A percentile compares a stretch with the other conserved stretches of the same genome.
Evolutionary conservation across 2,888 invertebrate species (phyloP).

Genomic region (Glyphotaelius pellucidus): DNA sequence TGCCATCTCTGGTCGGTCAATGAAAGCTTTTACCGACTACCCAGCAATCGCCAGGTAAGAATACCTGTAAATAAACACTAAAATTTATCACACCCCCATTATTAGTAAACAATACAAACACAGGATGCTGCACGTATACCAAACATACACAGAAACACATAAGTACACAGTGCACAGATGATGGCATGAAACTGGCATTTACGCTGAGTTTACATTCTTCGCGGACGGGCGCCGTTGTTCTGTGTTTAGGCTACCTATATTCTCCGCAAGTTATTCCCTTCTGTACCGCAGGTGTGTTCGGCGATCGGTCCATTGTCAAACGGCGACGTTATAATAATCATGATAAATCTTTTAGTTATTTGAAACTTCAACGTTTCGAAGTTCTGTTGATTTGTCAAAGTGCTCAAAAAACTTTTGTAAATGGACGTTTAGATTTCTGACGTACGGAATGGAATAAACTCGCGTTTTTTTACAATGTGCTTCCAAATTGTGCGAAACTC

Average conservation of each 20-base stretch:
- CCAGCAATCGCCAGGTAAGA: neutral
- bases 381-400: neutral
- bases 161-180: neutral
- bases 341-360: neutral
- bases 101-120: neutral
- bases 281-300: constrained; percentile 15
- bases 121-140: neutral
- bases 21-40: neutral
- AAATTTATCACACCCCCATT: neutral
- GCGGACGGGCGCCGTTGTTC: neutral
- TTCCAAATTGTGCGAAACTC: neutral
- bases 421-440: neutral
- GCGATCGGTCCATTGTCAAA: neutral
- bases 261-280: neutral
- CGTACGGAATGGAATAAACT: neutral
- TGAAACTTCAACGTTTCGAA: neutral
- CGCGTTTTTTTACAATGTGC: constrained; percentile 6
- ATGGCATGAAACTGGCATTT: neutral
- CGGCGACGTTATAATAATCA: neutral
- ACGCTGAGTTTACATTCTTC: neutral
- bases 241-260: neutral
- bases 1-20: neutral
- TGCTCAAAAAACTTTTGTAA: neutral
- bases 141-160: neutral
- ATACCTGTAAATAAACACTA: neutral